phyloP scores from a whole-genome alignment of 1,140 invertebrate species.

The Tyrophagus putrescentiae region DNA sequence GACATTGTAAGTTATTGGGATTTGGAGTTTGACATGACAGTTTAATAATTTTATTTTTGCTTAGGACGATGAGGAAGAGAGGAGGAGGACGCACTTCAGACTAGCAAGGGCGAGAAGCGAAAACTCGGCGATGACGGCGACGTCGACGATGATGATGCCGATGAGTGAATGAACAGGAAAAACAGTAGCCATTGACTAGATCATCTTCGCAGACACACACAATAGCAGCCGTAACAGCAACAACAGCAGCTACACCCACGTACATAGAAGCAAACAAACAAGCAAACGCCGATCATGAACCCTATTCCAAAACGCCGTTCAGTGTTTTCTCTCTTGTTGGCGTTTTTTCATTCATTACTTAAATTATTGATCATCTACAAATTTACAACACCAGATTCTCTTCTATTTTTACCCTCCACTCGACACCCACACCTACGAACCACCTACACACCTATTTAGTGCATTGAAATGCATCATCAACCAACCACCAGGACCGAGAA shows the following conservation, averaged over 20 bases:
- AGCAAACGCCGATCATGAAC: not conserved
- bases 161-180: not conserved
- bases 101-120: conserved; percentile 6
- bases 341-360: conserved; percentile 11
- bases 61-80: conserved; percentile 13
- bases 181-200: too few relatives aligned
- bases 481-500: too few relatives aligned
- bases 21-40: too few relatives aligned
- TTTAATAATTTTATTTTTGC: too few relatives aligned
- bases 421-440: not conserved
- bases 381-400: not conserved
- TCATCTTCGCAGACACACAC: not conserved
- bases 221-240: not conserved
- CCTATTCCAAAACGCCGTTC: not conserved
- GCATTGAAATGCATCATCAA: not conserved
- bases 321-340: not conserved
- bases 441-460: not conserved
- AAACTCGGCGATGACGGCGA: conserved; percentile 6
- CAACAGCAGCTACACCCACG: not conserved
- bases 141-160: not conserved
- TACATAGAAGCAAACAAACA: not conserved
- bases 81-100: not conserved
- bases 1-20: too few relatives aligned
- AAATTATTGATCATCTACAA: conserved; percentile 5
- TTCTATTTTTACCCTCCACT: not conserved